Conservation (phyloP, 2,888 invertebrate species). For the Oligia latruncula region DNA sequence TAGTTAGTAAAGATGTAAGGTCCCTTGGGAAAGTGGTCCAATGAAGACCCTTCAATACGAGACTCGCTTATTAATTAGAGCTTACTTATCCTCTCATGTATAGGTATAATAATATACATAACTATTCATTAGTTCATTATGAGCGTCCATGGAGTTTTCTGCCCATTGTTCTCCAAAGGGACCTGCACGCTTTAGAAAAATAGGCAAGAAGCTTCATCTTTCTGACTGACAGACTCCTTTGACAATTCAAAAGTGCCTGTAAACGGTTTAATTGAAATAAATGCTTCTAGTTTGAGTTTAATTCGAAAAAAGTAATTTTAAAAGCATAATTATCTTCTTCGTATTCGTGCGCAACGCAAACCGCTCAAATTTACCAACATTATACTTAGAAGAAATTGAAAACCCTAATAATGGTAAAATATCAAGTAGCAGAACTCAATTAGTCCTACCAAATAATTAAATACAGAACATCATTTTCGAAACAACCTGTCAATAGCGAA, state of each 20-base stretch:
- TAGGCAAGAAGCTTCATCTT: not conserved
- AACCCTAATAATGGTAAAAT: slow-evolving; percentile 21
- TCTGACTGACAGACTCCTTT: not conserved
- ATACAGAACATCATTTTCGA: slow-evolving; percentile 38
- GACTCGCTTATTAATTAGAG: slow-evolving; percentile 34
- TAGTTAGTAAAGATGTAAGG: slow-evolving; percentile 23
- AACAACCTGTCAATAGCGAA: slow-evolving; percentile 51
- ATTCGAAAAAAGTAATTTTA: not conserved
- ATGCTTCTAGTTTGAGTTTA: not conserved
- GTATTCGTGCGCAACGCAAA: not conserved
- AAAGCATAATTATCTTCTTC: not conserved
- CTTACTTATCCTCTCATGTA: slow-evolving; percentile 15
- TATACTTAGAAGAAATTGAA: slow-evolving; percentile 5
- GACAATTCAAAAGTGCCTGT: not conserved
- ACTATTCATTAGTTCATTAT: not conserved
- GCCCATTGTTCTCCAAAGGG: not conserved
- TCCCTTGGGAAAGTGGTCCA: slow-evolving; percentile 12
- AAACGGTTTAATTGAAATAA: not conserved
- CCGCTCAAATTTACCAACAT: not conserved
- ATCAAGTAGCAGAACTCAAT: slow-evolving; percentile 37
- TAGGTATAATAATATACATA: not conserved
- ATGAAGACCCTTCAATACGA: slow-evolving; percentile 38
- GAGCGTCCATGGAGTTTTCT: not conserved
- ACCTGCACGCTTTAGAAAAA: not conserved
- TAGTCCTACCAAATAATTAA: slow-evolving; percentile 47